Percentiles rank a stretch among this genome's conserved stretches.
Conservation (phyloP, 2,888 invertebrate species). For the Cataglyphis rosenhaueri region DNA sequence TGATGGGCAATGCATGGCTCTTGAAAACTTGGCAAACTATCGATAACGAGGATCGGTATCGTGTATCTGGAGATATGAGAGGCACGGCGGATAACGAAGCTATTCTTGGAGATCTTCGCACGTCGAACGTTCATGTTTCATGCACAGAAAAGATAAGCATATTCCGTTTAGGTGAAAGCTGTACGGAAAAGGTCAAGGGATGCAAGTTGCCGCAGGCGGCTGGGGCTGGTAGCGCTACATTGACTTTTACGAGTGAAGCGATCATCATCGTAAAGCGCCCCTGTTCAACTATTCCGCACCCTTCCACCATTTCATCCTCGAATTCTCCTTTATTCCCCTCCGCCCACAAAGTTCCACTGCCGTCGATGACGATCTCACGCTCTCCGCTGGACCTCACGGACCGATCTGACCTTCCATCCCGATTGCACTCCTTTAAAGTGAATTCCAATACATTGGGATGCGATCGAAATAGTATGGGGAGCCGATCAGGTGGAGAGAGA, state of each 20-base stretch:
- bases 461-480: constrained; percentile 74
- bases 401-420: constrained; percentile 49
- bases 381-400: constrained; percentile 46
- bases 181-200: constrained; percentile 47
- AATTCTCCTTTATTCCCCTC: constrained; percentile 43
- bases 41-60: constrained; percentile 19
- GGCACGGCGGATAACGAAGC: constrained; percentile 67
- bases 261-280: constrained; percentile 79
- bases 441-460: constrained; percentile 80
- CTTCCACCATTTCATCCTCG: constrained; percentile 39
- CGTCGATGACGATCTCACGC: constrained; percentile 41
- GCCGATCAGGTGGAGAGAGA: constrained; percentile 66
- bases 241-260: constrained; percentile 79
- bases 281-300: constrained; percentile 67
- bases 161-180: constrained; percentile 42
- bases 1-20: constrained; percentile 28
- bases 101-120: constrained; percentile 61
- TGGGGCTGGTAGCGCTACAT: constrained; percentile 73
- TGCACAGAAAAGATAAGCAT: constrained; percentile 45
- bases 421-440: constrained; percentile 70
- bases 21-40: constrained; percentile 34
- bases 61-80: constrained; percentile 37
- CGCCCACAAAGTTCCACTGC: constrained; percentile 15
- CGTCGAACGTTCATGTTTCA: constrained; percentile 52
- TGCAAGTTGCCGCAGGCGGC: constrained; percentile 55